Evolutionary conservation across 1,140 invertebrate species (phyloP), one percentile per base, ranked within the genome.

Genomic region (Drosophila funebris): DNA sequence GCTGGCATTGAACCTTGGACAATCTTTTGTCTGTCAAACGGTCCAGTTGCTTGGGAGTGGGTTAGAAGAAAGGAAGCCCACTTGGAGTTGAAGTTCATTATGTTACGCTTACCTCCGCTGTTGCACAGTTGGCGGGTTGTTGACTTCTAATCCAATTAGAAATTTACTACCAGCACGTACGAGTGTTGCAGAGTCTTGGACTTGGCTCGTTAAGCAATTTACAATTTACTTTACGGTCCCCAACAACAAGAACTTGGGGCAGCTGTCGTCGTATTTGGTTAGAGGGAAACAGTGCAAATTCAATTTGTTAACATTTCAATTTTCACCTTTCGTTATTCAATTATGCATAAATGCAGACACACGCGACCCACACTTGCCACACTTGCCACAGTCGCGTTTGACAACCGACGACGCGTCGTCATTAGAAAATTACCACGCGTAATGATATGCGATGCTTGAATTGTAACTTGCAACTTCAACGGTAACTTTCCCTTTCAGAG

Each of bases 241-340:
- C 13, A 67, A 24, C 36, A 46, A 67, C n/a, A n/a, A n/a, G n/a
- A 73, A 83, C 44, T 68, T 68, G 16, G 44, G 24, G 33, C 57
- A 60, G 44, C 13, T 50, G 13, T 9, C 16, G 41, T 16, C 27
- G 46, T 48, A 78, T 63, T 78, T 69, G 43, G 46, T 41, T 41
- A 52, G 33, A 36, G 27, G 29, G 54, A 48, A 50, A 56, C 58
- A 76, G 72, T 73, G 64, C 50, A 79, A 87, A 88, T 88, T 88
- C 83, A 88, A 88, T 88, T 88, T 88, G 76, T 79, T 88, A 73
- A 70, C 84, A 77, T 88, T 83, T 88, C 79, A 88, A 88, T 88
- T 88, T 88, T 89, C 84, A 88, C 79, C 84, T 88, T 88, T 88
- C 73, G 84, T 88, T 88, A 88, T 88, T 88, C 78, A 88, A 88